Conservation (phyloP, 1,140 invertebrate genomes). For the Drosophila triauraria region DNA sequence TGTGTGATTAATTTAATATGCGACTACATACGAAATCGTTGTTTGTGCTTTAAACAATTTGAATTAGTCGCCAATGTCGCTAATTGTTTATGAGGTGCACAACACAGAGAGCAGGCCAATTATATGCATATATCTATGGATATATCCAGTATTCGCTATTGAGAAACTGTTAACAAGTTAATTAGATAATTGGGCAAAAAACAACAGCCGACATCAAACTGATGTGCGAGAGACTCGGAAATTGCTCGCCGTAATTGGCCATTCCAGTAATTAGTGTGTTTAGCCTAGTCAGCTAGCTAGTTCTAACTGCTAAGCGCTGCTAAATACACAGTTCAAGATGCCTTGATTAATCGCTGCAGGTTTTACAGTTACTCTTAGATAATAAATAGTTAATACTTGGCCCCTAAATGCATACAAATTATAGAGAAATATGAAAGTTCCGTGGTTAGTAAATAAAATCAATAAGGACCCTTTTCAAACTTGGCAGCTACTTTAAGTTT, state of each 20-base stretch:
- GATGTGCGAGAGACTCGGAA: constrained; percentile 31
- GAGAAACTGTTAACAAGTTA: constrained; percentile 82
- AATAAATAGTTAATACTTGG: background rate
- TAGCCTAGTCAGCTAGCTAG: constrained; percentile 30
- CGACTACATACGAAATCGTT: constrained; percentile 52
- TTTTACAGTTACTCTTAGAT: constrained; percentile 15
- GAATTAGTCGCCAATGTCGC: constrained; percentile 66
- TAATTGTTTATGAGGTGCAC: constrained; percentile 80
- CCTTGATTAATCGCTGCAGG: constrained; percentile 4
- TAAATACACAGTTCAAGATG: constrained; percentile 65
- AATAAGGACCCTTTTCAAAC: constrained; percentile 22
- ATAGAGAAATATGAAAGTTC: background rate
- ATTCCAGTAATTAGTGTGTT: constrained; percentile 43
- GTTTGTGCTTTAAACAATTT: constrained; percentile 31
- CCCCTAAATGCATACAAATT: background rate
- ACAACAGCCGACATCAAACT: constrained; percentile 27
- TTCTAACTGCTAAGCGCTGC: constrained; percentile 58
- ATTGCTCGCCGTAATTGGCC: constrained; percentile 41
- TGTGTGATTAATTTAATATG: constrained; percentile 70
- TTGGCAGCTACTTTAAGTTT: constrained; percentile 37
- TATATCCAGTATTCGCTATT: constrained; percentile 52
- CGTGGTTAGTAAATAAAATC: constrained; percentile 11
- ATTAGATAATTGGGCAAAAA: constrained; percentile 63
- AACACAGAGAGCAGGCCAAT: constrained; percentile 68
- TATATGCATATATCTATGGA: constrained; percentile 51